Evolutionary conservation across 1,140 invertebrate species (phyloP), one percentile per base, ranked within the genome.

Genomic region (Cotesia typhae): DNA sequence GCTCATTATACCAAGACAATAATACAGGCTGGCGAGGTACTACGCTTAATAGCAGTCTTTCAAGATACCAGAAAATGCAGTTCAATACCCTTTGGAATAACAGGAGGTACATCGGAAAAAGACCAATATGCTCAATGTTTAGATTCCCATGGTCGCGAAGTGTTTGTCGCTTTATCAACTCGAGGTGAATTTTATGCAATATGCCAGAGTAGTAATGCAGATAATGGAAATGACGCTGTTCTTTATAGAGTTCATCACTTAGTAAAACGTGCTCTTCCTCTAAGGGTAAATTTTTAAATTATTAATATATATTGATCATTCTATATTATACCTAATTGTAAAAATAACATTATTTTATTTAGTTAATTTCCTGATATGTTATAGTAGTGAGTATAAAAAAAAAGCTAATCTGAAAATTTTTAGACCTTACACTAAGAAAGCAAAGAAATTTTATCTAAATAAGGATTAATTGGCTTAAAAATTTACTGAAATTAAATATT

Each of bases 91-190:
- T 86, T 86, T 59, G 82, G 81, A n/a, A 85, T 86, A 71, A 77
- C 83, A 10, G 79, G 83, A 38, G 78, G 80, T 14, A 81, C 80
- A 4, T 81, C 83, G 1, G 85, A 87, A 38, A 83, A 82, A 36
- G 86, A 87, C 72, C 85, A 87, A 70, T 88, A 88, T 67, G 87
- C 87, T 4, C 86, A 88, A 63, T 88, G 87, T 70, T 76, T 88
- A 17, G 85, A 86, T 72, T 78, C 83, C 4, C 80, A 86, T 4
- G 84, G 85, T 38, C 83, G 83, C 4, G 84, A 87, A 52, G 81
- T 87, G 1, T 87, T 86, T 36, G 83, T 83, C 6, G 81, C 84
- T 7, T 68, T 87, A 53, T 82, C 85, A 6, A 81, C 83, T 9
- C 76, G 83, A 20, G 84, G 85, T 35, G 85, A 87, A 72, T 87